Conservation (phyloP, 2,888 invertebrate species). For the Keiferia lycopersicella region DNA sequence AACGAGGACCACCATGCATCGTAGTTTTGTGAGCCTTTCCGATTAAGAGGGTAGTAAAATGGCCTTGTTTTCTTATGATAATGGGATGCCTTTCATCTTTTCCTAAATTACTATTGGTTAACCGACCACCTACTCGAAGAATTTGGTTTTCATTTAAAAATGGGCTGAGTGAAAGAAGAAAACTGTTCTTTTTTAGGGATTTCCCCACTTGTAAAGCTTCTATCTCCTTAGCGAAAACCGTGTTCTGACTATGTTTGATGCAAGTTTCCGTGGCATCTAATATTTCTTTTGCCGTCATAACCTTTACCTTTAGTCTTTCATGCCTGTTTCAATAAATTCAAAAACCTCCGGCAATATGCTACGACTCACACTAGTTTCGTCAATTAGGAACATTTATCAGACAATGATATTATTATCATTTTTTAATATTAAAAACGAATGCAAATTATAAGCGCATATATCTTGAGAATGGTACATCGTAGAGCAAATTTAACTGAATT, state of each 20-base stretch:
- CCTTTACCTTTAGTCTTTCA: not conserved
- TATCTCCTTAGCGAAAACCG: constrained; percentile 6
- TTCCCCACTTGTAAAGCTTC: not conserved
- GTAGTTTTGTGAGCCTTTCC: not conserved
- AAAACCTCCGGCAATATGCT: constrained; percentile 13
- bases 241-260: constrained; percentile 6
- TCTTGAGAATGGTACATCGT: too few species aligned
- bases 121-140: constrained; percentile 10
- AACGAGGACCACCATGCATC: not conserved
- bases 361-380: not conserved
- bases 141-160: constrained; percentile 7
- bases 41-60: not conserved
- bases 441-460: too few species aligned
- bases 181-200: constrained; percentile 1
- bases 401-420: too few species aligned
- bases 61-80: not conserved
- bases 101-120: not conserved
- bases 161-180: not conserved
- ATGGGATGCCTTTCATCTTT: constrained; percentile 2
- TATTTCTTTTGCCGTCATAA: constrained; percentile 12
- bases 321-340: not conserved
- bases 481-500: too few species aligned
- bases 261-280: not conserved
- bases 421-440: too few species aligned
- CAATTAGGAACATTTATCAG: not conserved